A percentile compares a stretch with the other conserved stretches of the same genome.
Conservation (phyloP, 2,113 vertebrate species). For the Gobius niger region DNA sequence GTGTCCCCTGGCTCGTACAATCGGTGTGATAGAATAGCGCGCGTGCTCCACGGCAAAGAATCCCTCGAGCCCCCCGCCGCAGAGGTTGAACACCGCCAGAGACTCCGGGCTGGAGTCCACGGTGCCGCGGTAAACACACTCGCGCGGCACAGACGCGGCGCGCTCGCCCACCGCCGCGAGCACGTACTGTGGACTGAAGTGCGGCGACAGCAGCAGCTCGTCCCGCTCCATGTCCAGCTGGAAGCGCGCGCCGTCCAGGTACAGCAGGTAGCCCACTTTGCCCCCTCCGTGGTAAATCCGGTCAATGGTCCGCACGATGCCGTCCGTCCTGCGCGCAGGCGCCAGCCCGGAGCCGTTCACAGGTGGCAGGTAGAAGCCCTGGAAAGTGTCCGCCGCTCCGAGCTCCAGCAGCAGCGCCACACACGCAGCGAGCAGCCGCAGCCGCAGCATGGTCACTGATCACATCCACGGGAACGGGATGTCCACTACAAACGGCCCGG, state of each 20-base stretch:
- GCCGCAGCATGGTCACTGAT: constrained; percentile 63
- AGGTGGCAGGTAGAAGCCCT: constrained; percentile 70
- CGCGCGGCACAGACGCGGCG: constrained; percentile 51
- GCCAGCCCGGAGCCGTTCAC: constrained; percentile 64
- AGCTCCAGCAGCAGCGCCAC: constrained; percentile 59
- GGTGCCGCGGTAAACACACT: constrained; percentile 87
- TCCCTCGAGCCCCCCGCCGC: constrained; percentile 86
- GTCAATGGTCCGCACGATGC: constrained; percentile 83
- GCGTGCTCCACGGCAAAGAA: constrained; percentile 86
- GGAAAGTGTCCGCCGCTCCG: constrained; percentile 50
- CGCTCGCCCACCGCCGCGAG: constrained; percentile 61
- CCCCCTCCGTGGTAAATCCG: constrained; percentile 88
- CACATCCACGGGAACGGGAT: constrained; percentile 36
- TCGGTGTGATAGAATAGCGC: constrained; percentile 85
- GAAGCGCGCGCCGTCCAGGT: constrained; percentile 84
- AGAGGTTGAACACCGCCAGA: constrained; percentile 87
- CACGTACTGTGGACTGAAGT: constrained; percentile 65
- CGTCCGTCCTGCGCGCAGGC: constrained; percentile 75
- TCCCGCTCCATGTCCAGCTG: constrained; percentile 90
- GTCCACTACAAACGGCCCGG: constrained; percentile 43
- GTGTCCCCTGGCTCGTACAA: constrained; percentile 66
- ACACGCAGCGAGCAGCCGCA: constrained; percentile 51
- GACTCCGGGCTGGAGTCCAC: constrained; percentile 89
- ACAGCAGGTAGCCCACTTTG: constrained; percentile 88
- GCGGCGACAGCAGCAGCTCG: constrained; percentile 72